Evolutionary conservation across 2,113 vertebrate genomes (phyloP).

Genomic region (Donacobius atricapilla): DNA sequence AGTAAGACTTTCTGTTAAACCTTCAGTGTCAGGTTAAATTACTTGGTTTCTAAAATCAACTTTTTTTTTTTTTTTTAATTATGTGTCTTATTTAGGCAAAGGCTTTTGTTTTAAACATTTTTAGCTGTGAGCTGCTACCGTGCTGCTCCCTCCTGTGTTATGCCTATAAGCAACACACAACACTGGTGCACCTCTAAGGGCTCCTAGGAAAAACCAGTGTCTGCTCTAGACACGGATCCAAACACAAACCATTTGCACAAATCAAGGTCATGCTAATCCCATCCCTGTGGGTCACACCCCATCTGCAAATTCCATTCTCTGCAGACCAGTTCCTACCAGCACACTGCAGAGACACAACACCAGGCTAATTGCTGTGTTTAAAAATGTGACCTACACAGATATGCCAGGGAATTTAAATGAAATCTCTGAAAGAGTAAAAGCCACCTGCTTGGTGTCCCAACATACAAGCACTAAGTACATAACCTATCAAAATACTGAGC

Average conservation of each 20-base stretch:
- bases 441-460: not conserved
- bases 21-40: not conserved
- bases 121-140: not conserved
- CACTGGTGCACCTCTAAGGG: not conserved
- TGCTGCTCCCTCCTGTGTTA: fast-evolving
- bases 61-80: not conserved
- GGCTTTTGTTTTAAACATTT: not conserved
- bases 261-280: not conserved
- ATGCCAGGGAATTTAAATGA: not conserved
- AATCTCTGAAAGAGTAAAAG: not conserved
- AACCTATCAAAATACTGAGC: not conserved
- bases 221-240: not conserved
- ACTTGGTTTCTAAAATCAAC: not conserved
- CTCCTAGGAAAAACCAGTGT: not conserved
- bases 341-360: not conserved
- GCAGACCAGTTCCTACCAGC: not conserved
- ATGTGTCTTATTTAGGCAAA: not conserved
- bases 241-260: not conserved
- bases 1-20: not conserved
- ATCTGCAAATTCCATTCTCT: not conserved
- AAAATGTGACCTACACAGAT: not conserved
- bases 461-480: not conserved
- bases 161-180: not conserved
- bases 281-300: not conserved
- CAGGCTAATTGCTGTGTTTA: not conserved